Evolutionary conservation across 1,140 invertebrate species (phyloP).

Genomic region (Lordiphosa collinella): DNA sequence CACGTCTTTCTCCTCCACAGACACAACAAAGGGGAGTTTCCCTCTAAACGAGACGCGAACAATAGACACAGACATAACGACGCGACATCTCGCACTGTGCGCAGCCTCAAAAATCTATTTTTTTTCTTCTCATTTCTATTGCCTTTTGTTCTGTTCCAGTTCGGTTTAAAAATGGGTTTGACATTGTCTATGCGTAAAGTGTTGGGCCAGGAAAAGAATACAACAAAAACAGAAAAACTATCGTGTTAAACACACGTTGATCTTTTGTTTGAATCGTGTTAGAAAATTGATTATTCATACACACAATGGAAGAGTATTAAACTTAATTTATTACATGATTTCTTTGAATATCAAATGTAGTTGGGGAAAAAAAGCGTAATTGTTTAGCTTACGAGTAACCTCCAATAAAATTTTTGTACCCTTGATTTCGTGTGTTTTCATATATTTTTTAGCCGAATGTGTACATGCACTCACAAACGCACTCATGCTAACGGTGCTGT

Average conservation of each 20-base stretch:
- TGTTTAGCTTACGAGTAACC: no score
- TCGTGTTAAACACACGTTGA: constrained; percentile 60
- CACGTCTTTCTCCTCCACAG: constrained; percentile 25
- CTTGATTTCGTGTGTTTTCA: no score
- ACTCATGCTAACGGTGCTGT: no score
- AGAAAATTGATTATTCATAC: constrained; percentile 62
- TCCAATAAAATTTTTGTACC: no score
- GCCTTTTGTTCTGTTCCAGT: constrained; percentile 45
- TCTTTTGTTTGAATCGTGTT: constrained; percentile 64
- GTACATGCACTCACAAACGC: no score
- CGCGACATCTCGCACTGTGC: constrained; percentile 32
- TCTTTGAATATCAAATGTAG: constrained; percentile 56
- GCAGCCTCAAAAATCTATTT: constrained; percentile 32
- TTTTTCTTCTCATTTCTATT: constrained; percentile 18
- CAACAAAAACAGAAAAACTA: constrained; percentile 29
- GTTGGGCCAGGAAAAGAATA: constrained; percentile 48
- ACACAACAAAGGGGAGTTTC: constrained; percentile 40
- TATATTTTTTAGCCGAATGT: no score
- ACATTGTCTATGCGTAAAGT: constrained; percentile 59
- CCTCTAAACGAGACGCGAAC: constrained; percentile 42
- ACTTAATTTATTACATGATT: constrained; percentile 61
- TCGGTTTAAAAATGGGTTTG: constrained; percentile 68
- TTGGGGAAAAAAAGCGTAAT: background rate
- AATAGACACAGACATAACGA: constrained; percentile 46
- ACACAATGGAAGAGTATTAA: constrained; percentile 17